A percentile compares a stretch with the other conserved stretches of the same genome.
phyloP scores from a whole-genome alignment of 2,113 vertebrate species.

The Silurus glanis region DNA sequence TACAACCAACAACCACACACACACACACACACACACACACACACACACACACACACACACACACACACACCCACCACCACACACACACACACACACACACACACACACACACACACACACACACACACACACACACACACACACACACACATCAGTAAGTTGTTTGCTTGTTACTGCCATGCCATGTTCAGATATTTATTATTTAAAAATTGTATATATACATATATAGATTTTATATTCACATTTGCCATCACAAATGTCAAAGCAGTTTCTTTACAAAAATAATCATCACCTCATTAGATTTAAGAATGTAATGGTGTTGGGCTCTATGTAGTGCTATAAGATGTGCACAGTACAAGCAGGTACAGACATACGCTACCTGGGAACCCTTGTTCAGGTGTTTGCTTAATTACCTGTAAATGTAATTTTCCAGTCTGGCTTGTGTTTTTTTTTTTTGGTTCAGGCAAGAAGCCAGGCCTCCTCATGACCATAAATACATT shows the following conservation, averaged over 20 bases:
- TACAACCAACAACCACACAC: neutral
- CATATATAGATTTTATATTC: too few relatives aligned
- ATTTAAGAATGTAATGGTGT: too few relatives aligned
- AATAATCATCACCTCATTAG: too few relatives aligned
- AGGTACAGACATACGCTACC: neutral
- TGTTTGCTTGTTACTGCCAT: neutral
- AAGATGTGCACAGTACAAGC: neutral
- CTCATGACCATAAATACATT: neutral
- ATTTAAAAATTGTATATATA: too few relatives aligned
- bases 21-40: neutral
- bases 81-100: neutral
- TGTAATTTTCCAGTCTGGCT: conserved; percentile 9
- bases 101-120: neutral
- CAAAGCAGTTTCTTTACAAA: too few relatives aligned
- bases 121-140: too few relatives aligned
- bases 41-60: neutral
- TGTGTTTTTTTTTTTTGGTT: neutral
- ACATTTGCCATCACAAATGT: too few relatives aligned
- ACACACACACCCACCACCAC: too few relatives aligned
- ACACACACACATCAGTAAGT: neutral
- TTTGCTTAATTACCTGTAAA: neutral
- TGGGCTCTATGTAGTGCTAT: too few relatives aligned
- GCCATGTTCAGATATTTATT: neutral
- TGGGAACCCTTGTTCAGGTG: neutral
- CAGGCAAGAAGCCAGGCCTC: neutral